A percentile compares a stretch with the other conserved stretches of the same genome.
Conservation (phyloP, 2,888 invertebrate species). For the Dexiosoma caninum region DNA sequence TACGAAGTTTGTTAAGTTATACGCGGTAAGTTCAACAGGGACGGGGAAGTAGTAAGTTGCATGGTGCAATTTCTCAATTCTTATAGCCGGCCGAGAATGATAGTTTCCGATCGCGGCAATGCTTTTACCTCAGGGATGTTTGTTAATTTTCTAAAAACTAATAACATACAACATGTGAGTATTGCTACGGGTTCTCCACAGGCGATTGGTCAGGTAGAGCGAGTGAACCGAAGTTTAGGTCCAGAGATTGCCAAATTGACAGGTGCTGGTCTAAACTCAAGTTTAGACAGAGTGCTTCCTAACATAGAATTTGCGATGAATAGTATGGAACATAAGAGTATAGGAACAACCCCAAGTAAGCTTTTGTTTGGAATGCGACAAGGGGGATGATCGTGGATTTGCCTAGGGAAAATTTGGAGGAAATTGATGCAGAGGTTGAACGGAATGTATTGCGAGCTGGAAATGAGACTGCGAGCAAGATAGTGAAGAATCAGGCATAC, state of each 20-base stretch:
- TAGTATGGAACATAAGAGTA: neutral
- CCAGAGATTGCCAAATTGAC: constrained; percentile 67
- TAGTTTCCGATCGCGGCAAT: neutral
- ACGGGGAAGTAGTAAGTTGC: neutral
- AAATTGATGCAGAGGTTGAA: neutral
- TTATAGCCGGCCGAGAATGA: neutral
- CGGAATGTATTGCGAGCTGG: no score
- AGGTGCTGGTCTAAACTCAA: constrained; percentile 30
- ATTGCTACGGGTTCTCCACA: constrained; percentile 34
- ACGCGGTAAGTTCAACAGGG: neutral
- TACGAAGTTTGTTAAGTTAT: no score
- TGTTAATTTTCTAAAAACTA: neutral
- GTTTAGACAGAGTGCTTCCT: constrained; percentile 2
- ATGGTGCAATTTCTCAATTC: constrained; percentile 5
- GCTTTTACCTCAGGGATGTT: neutral
- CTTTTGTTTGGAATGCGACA: no score
- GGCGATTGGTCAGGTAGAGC: constrained; percentile 43
- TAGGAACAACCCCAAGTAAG: neutral
- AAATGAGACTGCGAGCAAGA: neutral
- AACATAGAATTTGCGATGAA: neutral
- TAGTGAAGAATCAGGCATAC: no score
- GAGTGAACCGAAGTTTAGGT: constrained; percentile 22
- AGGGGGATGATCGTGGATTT: neutral
- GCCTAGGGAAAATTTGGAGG: neutral
- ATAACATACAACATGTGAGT: constrained; percentile 22